Base-by-base conservation (phyloP, 2,888 invertebrate genomes). In the Schrankia costaestrigalis region DNA sequence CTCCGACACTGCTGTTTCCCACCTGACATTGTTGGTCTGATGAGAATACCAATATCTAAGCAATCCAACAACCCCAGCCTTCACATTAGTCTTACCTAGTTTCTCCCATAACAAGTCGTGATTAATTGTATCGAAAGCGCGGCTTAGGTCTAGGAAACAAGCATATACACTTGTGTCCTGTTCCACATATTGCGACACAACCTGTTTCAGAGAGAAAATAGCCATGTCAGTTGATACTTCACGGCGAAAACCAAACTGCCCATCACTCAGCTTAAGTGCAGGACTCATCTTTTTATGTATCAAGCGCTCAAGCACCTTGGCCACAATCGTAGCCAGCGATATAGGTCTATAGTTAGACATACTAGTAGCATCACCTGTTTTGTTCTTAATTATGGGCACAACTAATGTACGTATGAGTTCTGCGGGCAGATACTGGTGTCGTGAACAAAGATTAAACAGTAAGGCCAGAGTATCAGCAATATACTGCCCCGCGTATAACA, bases 41-140 rank as follows among this genome's bases (percentile, higher is more conserved):
- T 19, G n/a, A 10, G 8, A n/a, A 18, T 41, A 37, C 37, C 44
- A 35, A 13, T 31, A 26, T 19, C 22, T 26, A 28, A 41, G 11
- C 26, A 30, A 7, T 17, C 13, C 9, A 1, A 23, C 19, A 8
- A 12, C 17, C 18, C 15, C 24, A 7, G n/a, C 13, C 9, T 27
- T 8, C 3, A 38, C 21, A 12, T 11, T 19, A 2, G 30, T 22
- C 2, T 14, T 22, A 7, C 14, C 4, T n/a, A 41, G 27, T 15
- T 41, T 48, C 2, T 25, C 2, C 50, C 46, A 50, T 9, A 46
- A 25, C n/a, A 33, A 14, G 3, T 41, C 31, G 32, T 51, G 43
- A 3, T 24, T 27, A 0, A 50, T 41, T n/a, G 39, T 19, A 21
- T 46, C 51, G 18, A 47, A 47, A 3, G 43, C 43, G 19, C 35